These are phyloP conservation scores for Ceyx erithaca DNA, from an alignment of 2,797 vertebrate species.

Conservation along the genomic window DNA sequence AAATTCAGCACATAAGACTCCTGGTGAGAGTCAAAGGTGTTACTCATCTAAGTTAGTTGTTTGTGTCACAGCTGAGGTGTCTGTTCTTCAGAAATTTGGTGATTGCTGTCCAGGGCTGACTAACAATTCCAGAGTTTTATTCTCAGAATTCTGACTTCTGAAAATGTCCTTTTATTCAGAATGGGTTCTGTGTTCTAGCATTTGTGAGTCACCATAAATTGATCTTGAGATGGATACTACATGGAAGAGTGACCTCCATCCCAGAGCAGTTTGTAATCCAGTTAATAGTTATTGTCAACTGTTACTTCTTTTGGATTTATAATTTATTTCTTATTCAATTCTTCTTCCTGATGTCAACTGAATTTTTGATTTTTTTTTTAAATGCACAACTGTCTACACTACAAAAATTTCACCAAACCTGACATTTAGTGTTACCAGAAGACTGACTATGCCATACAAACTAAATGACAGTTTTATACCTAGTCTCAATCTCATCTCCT, in stretches of 20 bases:
- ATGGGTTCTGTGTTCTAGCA: not conserved
- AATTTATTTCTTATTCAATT: not conserved
- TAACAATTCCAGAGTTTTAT: not conserved
- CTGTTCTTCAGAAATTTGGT: not conserved
- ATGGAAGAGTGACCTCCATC: not conserved
- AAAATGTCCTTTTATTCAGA: not conserved
- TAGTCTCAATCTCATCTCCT: not conserved
- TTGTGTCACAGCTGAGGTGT: rapidly evolving
- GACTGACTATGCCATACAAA: not conserved
- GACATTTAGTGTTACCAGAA: not conserved
- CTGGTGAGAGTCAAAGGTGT: not conserved
- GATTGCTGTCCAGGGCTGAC: not conserved
- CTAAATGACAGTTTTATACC: rapidly evolving
- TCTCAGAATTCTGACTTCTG: not conserved
- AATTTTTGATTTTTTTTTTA: not conserved
- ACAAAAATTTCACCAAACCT: not conserved
- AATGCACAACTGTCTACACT: not conserved
- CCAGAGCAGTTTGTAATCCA: not conserved
- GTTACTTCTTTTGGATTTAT: not conserved
- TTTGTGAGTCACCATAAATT: not conserved
- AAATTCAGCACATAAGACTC: not conserved
- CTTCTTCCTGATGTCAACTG: not conserved
- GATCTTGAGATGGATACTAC: rapidly evolving
- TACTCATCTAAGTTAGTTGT: no score
- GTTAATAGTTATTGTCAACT: not conserved